Conservation (phyloP, 1,140 invertebrate genomes). For the Drosophila pachea region DNA sequence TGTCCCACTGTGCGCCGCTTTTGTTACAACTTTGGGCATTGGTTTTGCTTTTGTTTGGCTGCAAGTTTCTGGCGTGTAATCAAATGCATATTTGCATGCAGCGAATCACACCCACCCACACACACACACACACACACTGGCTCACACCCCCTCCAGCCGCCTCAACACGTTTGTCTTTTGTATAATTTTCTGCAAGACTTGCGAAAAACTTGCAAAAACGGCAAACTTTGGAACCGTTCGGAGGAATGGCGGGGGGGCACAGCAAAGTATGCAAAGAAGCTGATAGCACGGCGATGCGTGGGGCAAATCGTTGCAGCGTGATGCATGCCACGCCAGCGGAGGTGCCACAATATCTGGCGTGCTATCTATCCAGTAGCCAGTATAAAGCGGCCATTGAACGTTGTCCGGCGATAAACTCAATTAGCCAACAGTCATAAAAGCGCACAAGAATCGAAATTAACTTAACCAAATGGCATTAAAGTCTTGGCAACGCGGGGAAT, state of each 20-base stretch:
- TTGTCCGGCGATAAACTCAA: conserved; percentile 62
- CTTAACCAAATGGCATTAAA: conserved; percentile 56
- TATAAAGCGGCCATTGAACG: conserved; percentile 45
- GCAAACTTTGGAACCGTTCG: conserved; percentile 47
- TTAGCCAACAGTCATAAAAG: conserved; percentile 65
- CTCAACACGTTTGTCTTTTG: conserved; percentile 62
- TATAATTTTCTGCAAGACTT: conserved; percentile 76
- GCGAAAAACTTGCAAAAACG: conserved; percentile 75
- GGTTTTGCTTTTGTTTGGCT: conserved; percentile 73
- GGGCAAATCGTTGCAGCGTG: conserved; percentile 27
- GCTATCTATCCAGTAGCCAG: conserved; percentile 11
- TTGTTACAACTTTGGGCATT: conserved; percentile 66
- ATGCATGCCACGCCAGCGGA: conserved; percentile 25
- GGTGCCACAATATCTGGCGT: conserved; percentile 16
- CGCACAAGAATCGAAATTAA: conserved; percentile 68
- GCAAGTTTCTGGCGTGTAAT: conserved; percentile 64
- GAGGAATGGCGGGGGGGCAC: conserved; percentile 1
- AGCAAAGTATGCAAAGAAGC: conserved; percentile 61
- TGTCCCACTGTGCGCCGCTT: conserved; percentile 23
- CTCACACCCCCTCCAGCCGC: neutral
- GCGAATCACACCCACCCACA: conserved; percentile 4
- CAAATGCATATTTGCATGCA: conserved; percentile 77
- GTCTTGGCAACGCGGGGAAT: neutral
- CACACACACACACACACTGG: neutral
- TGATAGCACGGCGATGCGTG: conserved; percentile 41